Evolutionary conservation across 2,888 invertebrate species (phyloP), one percentile per base, ranked within the genome.

Genomic region (Kryphioiulus occultus): DNA sequence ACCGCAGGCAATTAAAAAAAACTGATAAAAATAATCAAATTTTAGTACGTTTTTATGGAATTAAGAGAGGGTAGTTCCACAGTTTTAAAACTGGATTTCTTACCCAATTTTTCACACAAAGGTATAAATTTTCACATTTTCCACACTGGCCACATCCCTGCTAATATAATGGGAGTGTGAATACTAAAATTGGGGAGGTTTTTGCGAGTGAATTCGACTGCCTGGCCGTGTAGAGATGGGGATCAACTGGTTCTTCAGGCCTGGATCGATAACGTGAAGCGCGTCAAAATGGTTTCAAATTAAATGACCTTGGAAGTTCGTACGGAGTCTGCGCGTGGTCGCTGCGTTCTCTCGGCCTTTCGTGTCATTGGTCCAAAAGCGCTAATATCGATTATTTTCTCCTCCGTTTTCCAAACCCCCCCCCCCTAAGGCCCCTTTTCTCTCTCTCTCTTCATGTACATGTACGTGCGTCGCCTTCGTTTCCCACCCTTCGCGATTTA

Each of bases 401-500:
- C 9, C 26, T 68, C 9, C 12, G 22, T 68, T 26, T 68, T 22
- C 12, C 68, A 68, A 22, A 22, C 22, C 68, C 26, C 68, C 68
- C 9, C 22, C 1, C 68, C 68, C 35, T 7, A 35, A 7, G 35
- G 35, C 35, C 35, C 7, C 35, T 35, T 7, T 7, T 7, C 35
- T 35, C 35, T 7, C 35, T n/a, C n/a, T n/a, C n/a, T n/a, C n/a
- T n/a, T n/a, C n/a, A n/a, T n/a, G n/a, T n/a, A n/a, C n/a, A n/a
- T 59, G 0, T 5, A 4, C 22, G 22, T 10, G 22, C 22, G 59
- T 59, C 42, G 42, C 15, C 15, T 0, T n/a, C 59, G 59, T 59
- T 68, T 68, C 68, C 68, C 68, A 26, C 68, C 68, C 68, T 26
- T 68, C 68, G 68, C 68, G 68, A 68, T 68, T 68, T 68, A 68